Base-by-base conservation (phyloP, 2,888 invertebrate species). In the Volucella inanis region DNA sequence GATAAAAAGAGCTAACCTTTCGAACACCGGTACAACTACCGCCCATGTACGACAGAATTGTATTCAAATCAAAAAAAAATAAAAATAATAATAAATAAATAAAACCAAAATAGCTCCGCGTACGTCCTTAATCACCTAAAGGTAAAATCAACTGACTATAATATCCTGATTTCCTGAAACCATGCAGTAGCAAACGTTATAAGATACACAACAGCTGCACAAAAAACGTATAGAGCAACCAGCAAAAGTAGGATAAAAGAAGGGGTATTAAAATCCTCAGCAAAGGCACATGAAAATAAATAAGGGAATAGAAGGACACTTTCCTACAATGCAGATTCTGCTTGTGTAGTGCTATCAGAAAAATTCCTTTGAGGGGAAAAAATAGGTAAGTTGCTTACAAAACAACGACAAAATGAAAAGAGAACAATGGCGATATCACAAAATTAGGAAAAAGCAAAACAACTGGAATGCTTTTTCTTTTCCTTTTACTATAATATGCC, bases 121-220 rank as follows among this genome's bases (percentile, higher is more conserved):
- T 67, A 52, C 74, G 83, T 84, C 83, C 83, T 84, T 74, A 74
- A 41, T 54, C 55, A 65, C 50, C 74, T 78, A 84, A 84, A 79
- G 83, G 78, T 79, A 78, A 78, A 84, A 59, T 75, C 78, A 84
- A 84, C 83, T 84, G 31, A 31, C 31, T 6, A 31, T 6, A 6
- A 59, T 59, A 79, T 84, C 78, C 83, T 74, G 62, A 70, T 75
- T 83, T 78, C 64, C 64, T 78, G 64, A 64, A 57, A 68, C 64
- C 64, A 67, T 64, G 52, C 41, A 47, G 74, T 70, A 75, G 68
- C 68, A 72, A 15, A 41, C 39, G 15, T 31, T 57, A 61, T 15
- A 55, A 50, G 11, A 47, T 22, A 62, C 15, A 70, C 22, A 14
- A 52, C 39, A 67, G 12, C 52, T 9, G n/a, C 55, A 12, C 52